phyloP scores from a whole-genome alignment of 2,113 vertebrate genomes.

The Bothrops jararaca region DNA sequence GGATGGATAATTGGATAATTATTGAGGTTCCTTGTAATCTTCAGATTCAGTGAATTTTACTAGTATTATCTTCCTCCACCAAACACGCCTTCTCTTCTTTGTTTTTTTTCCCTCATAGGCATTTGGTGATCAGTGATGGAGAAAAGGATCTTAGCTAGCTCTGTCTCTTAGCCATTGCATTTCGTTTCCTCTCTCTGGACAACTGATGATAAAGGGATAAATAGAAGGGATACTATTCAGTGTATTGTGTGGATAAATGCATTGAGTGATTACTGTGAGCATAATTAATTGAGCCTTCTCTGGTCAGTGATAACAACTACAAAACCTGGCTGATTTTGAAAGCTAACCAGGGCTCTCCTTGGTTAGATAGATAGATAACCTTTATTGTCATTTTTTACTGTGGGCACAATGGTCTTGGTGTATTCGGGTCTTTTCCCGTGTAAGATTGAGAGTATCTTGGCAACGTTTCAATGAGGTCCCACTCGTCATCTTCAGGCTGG shows the following conservation, averaged over 20 bases:
- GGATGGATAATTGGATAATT: background rate
- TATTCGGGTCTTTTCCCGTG: too few species aligned
- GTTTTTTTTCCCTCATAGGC: background rate
- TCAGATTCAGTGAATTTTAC: background rate
- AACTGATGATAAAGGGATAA: background rate
- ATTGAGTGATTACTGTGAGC: background rate
- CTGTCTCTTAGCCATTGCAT: background rate
- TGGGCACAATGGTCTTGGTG: too few species aligned
- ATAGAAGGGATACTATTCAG: background rate
- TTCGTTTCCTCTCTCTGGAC: background rate
- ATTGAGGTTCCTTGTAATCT: background rate
- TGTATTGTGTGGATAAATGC: background rate
- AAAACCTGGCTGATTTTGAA: background rate
- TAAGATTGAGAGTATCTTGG: too few species aligned
- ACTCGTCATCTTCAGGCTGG: too few species aligned
- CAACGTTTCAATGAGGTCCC: too few species aligned
- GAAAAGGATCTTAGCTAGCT: background rate
- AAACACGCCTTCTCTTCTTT: background rate
- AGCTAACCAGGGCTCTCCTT: background rate
- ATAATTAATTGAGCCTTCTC: background rate
- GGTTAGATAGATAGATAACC: background rate
- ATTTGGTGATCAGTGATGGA: background rate
- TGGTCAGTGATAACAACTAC: background rate
- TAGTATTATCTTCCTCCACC: background rate
- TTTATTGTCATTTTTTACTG: too few species aligned